A percentile compares a stretch with the other conserved stretches of the same genome.
Evolutionary conservation across 1,140 invertebrate species (phyloP).

Genomic region (Heterodera carotae): DNA sequence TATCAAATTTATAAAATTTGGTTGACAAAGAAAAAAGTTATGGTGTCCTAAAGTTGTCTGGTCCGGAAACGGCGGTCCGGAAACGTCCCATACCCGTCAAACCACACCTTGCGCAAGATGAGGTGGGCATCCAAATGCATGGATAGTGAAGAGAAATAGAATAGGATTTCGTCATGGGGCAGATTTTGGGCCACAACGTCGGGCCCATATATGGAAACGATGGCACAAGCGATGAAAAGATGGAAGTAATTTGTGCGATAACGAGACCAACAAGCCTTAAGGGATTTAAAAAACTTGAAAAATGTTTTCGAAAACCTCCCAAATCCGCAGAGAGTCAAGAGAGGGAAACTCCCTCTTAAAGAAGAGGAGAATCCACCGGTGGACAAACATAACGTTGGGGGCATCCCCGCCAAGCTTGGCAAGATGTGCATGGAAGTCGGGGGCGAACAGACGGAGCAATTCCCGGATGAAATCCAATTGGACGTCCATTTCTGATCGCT

Average conservation of each 20-base stretch:
- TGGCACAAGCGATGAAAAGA: constrained; percentile 84
- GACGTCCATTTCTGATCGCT: constrained; percentile 77
- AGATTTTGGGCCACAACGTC: constrained; percentile 82
- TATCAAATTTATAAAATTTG: too few relatives aligned
- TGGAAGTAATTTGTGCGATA: constrained; percentile 90
- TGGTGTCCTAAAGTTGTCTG: too few relatives aligned
- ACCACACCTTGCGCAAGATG: constrained; percentile 81
- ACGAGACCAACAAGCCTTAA: constrained; percentile 84
- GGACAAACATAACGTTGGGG: constrained; percentile 84
- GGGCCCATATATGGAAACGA: constrained; percentile 86
- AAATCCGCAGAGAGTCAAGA: constrained; percentile 78
- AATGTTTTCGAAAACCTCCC: constrained; percentile 71
- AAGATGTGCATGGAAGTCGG: constrained; percentile 77
- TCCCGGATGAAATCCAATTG: constrained; percentile 85
- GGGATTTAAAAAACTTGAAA: constrained; percentile 71
- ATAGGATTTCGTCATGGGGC: constrained; percentile 85
- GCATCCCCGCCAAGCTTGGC: constrained; percentile 73
- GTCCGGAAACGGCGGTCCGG: too few relatives aligned
- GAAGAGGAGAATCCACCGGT: constrained; percentile 88
- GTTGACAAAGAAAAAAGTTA: too few relatives aligned
- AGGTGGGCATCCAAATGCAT: constrained; percentile 93
- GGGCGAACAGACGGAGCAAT: constrained; percentile 81
- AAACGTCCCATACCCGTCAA: too few relatives aligned
- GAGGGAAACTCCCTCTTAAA: constrained; percentile 84
- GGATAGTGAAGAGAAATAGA: constrained; percentile 88